Evolutionary conservation across 1,140 invertebrate genomes (phyloP), one percentile per base, ranked within the genome.

Genomic region (Drosophila parabipectinata): DNA sequence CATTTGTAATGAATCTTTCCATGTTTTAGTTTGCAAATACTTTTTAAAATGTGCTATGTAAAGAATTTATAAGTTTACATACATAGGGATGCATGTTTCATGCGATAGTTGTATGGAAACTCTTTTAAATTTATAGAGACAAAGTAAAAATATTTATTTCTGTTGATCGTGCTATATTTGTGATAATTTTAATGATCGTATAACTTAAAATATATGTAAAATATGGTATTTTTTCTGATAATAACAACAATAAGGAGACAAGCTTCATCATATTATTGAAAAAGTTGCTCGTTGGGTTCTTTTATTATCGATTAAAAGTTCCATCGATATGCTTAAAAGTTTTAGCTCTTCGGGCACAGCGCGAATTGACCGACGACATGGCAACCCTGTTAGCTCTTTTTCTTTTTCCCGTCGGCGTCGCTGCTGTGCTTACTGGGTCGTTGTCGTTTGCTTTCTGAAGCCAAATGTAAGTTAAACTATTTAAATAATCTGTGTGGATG

Each of bases 401-500:
- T 45, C 56, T 58, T 58, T 21, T 58, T 58, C 47, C 14, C 21
- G 26, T 69, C 54, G 68, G 67, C 54, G 68, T 66, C 66, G 50
- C 44, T 54, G 21, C 10, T 15, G 59, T 30, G 66, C 62, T 41
- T 37, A 37, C 51, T 37, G 47, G 67, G 50, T 55, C 62, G 63
- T 30, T 59, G 71, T 39, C 15, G 51, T 28, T 44, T 24, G 34
- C 34, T 37, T 37, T n/a, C 34, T 37, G 34, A 37, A 37, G 3
- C 12, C 4, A 10, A 72, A 72, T 67, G 68, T 72, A 60, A 72
- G 66, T 50, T 50, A 2, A 1, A 28, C 14, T 14, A 28, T 48
- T 54, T 24, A 39, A 39, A 32, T 34, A 63, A 57, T 63, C 8
- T 57, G 24, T n/a, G 18, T 56, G 41, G 10, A n/a, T 56, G 41